Base-by-base conservation (phyloP, 2,888 invertebrate species). In the Drosophila peninsularis region DNA sequence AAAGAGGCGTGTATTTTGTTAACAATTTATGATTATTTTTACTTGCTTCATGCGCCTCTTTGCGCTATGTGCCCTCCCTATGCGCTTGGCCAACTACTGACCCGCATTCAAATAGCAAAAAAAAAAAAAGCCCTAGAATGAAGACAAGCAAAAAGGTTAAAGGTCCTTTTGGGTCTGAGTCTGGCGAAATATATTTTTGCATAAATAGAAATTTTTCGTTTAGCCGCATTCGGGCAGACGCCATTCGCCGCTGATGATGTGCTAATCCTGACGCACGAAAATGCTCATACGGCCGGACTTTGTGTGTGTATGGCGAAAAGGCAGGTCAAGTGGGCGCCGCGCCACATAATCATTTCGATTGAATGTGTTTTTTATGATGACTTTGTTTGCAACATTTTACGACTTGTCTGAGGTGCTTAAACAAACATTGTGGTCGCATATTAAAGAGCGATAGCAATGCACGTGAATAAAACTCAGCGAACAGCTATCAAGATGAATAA, bases 21-120 rank as follows among this genome's bases (percentile, higher is more conserved):
- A 72, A 62, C 87, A 87, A 84, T 84, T 84, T 87, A 84, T 82
- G 78, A 82, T 80, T 87, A 87, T 87, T 87, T 87, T 80, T 80
- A 84, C 75, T 70, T 62, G 62, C 62, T 39, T 37, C 21, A 6
- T 57, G 49, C 50, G 50, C 63, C 54, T 64, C 69, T 67, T 67
- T 68, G 53, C 49, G 47, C 36, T 56, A 50, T 63, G 57, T 64
- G 41, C 14, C 21, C 5, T 17, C 32, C 60, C 17, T 13, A 56
- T 60, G 61, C 45, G 42, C 27, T 61, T 57, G 47, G 44, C 49
- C 62, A 71, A 78, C 75, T 67, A 70, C 63, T 78, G 82, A 74
- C 76, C 78, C 71, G 62, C 69, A 78, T 75, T 66, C 58, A n/a
- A 19, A 52, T 41, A 37, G 47, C 1, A n/a, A 37, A 24, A 24